Base-by-base conservation (phyloP, 2,888 invertebrate species). In the Gnatocerus cornutus region DNA sequence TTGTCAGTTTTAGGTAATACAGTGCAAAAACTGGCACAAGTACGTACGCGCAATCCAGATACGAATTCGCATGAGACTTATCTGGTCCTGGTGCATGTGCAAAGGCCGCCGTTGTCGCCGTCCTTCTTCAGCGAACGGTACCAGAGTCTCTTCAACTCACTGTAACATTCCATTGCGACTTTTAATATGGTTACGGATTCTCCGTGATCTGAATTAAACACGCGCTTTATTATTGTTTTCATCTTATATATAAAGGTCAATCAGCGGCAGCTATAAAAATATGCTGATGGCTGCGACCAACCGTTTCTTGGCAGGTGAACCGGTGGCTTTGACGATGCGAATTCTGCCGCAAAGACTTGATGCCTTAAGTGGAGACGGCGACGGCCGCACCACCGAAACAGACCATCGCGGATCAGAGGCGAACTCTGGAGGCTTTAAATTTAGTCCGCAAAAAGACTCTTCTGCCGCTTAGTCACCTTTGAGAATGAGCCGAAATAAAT, bases 21-120 rank as follows among this genome's bases (percentile, higher is more conserved):
- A 65, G 69, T 71, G 77, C 79, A 83, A 83, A 83, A 83, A 83
- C 82, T 82, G 79, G 82, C 80, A 81, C 81, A 78, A 71, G 73
- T 59, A 78, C 74, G 76, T 73, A 73, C 41, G 69, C 73, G 70
- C 65, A 46, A 71, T 69, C 71, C 74, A 75, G 73, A 77, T 76
- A 73, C 78, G 77, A 79, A 80, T 78, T 79, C 78, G 75, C 78
- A 65, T 72, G 78, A 79, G 80, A 77, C 77, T 76, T 78, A 78
- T 77, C 77, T 74, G 76, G 76, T 74, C 74, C 74, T 72, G 68
- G 52, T 69, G 65, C 43, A 56, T 46, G 46, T 39, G 39, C 39
- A 41, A 41, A 58, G 45, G 64, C 45, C 29, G 55, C 55, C 14
- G 53, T 50, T 13, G 30, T 61, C 45, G 46, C 68, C 52, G 58